These are phyloP conservation scores for Drosophila nr. perissopoda DNA, from an alignment of 2,888 invertebrate species.

Conservation along the genomic window DNA sequence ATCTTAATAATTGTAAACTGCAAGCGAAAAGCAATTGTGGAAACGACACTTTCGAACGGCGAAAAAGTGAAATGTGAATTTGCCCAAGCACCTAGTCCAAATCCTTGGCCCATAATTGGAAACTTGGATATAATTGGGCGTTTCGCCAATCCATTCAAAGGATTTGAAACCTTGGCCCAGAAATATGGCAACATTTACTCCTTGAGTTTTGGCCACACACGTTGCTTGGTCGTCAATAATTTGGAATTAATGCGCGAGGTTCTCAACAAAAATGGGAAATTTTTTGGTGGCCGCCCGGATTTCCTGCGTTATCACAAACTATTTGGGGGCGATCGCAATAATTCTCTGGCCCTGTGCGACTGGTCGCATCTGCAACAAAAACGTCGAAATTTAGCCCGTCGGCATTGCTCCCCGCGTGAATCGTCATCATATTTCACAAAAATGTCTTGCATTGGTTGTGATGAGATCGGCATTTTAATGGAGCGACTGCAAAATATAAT, in stretches of 20 bases:
- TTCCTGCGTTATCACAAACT: constrained; percentile 92
- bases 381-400: constrained; percentile 90
- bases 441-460: constrained; percentile 89
- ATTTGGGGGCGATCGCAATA: constrained; percentile 93
- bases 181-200: constrained; percentile 90
- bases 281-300: constrained; percentile 93
- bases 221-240: constrained; percentile 91
- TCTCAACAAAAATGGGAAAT: constrained; percentile 91
- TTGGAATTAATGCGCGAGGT: constrained; percentile 90
- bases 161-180: constrained; percentile 89
- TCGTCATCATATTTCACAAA: constrained; percentile 89
- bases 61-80: constrained; percentile 18
- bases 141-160: constrained; percentile 88
- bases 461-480: constrained; percentile 88
- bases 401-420: constrained; percentile 92
- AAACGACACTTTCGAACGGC: constrained; percentile 5
- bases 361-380: constrained; percentile 94
- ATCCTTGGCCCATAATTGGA: constrained; percentile 89
- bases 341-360: constrained; percentile 94
- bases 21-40: constrained; percentile 38
- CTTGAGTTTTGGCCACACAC: constrained; percentile 88
- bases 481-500: constrained; percentile 86
- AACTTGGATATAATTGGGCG: constrained; percentile 89
- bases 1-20: constrained; percentile 31
- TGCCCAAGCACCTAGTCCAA: constrained; percentile 87